Conservation (phyloP, 2,113 vertebrate genomes). For the Xiphophorus hellerii region DNA sequence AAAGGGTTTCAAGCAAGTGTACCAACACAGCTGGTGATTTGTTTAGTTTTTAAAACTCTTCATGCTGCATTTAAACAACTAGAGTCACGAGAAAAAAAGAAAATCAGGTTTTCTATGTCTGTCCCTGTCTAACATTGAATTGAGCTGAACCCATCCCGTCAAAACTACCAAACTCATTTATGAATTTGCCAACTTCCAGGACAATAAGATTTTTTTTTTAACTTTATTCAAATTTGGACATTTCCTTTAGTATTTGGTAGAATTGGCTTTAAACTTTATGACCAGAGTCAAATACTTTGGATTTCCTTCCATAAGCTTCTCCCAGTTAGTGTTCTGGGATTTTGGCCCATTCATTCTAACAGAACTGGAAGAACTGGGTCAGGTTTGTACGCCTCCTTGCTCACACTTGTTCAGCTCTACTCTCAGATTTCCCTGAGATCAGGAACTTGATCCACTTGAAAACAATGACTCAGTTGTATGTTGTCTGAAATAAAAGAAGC, state of each 20-base stretch:
- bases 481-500: background rate
- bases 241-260: background rate
- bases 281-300: background rate
- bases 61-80: background rate
- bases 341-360: background rate
- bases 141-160: too few species aligned
- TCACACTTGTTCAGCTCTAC: background rate
- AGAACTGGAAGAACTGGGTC: background rate
- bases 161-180: too few species aligned
- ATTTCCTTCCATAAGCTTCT: background rate
- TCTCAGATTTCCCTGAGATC: background rate
- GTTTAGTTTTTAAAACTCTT: background rate
- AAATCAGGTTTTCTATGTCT: too few species aligned
- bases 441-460: background rate
- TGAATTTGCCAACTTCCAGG: too few species aligned
- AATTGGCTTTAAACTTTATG: background rate
- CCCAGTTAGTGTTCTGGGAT: background rate
- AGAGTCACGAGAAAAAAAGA: background rate
- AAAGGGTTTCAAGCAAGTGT: too few species aligned
- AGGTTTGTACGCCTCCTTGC: background rate
- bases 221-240: background rate
- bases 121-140: too few species aligned
- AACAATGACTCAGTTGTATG: background rate
- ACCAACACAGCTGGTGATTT: background rate
- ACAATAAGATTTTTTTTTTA: too few species aligned